phyloP scores from a whole-genome alignment of 2,888 invertebrate genomes.

The Tetragonula carbonaria region DNA sequence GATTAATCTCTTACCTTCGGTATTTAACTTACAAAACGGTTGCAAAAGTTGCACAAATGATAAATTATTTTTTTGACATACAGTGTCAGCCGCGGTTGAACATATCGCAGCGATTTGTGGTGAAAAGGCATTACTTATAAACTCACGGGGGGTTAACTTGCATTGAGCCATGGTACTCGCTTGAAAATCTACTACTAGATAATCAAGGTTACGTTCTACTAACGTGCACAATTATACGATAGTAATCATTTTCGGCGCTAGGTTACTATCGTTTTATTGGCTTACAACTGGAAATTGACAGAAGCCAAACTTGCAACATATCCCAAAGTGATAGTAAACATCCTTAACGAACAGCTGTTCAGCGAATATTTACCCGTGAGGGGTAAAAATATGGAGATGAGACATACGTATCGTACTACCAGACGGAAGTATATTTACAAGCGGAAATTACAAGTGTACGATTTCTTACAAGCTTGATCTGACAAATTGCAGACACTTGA shows the following conservation, averaged over 20 bases:
- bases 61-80: conserved; percentile 95
- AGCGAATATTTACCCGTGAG: conserved; percentile 46
- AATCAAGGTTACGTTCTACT: conserved; percentile 28
- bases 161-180: conserved; percentile 85
- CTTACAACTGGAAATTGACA: conserved; percentile 37
- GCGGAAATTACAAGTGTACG: conserved; percentile 7
- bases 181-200: conserved; percentile 19
- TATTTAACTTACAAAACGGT: conserved; percentile 92
- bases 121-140: conserved; percentile 95
- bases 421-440: conserved; percentile 27
- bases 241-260: conserved; percentile 38
- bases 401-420: conserved; percentile 15
- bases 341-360: conserved; percentile 69
- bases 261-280: conserved; percentile 48
- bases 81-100: conserved; percentile 92
- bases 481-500: conserved; percentile 1
- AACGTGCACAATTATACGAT: conserved; percentile 35
- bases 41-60: conserved; percentile 95
- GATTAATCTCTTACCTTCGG: conserved; percentile 87
- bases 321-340: conserved; percentile 59
- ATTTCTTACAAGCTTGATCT: not conserved
- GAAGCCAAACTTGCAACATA: conserved; percentile 37
- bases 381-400: conserved; percentile 44
- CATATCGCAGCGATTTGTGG: conserved; percentile 95
- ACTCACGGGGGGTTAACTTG: conserved; percentile 91